Conservation (phyloP, 2,113 vertebrate genomes). For the Gymnobelideus leadbeateri region DNA sequence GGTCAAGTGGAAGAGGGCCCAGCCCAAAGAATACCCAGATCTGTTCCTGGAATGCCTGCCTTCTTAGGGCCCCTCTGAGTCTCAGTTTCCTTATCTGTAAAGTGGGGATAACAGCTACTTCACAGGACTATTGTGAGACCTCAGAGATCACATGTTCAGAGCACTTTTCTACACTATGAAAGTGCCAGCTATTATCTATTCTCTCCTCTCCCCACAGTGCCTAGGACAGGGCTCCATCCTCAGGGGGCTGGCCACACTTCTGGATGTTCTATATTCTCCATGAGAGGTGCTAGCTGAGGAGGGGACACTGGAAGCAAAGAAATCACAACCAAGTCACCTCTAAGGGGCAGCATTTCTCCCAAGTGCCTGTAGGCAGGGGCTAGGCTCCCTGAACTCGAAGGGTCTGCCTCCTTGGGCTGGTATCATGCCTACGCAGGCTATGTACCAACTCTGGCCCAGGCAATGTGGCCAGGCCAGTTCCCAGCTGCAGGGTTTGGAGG, state of each 20-base stretch:
- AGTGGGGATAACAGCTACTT: background rate
- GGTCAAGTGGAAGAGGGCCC: background rate
- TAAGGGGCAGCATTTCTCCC: background rate
- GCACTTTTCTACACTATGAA: background rate
- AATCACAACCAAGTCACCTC: background rate
- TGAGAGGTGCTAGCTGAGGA: background rate
- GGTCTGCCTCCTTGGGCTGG: background rate
- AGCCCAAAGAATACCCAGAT: background rate
- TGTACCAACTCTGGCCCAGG: background rate
- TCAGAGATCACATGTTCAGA: background rate
- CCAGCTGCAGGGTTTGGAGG: rapidly evolving
- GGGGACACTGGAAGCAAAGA: background rate
- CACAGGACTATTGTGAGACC: background rate
- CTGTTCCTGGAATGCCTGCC: background rate
- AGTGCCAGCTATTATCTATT: background rate
- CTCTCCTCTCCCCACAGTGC: background rate
- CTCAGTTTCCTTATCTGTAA: background rate
- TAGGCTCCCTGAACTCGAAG: background rate
- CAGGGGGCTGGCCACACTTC: background rate
- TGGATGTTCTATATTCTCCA: background rate
- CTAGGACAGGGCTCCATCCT: background rate
- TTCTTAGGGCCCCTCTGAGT: background rate
- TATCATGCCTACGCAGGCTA: background rate
- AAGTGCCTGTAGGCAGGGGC: background rate
- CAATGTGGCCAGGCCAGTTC: rapidly evolving